Base-by-base conservation (phyloP, 1,140 invertebrate genomes). In the Fopius arisanus region DNA sequence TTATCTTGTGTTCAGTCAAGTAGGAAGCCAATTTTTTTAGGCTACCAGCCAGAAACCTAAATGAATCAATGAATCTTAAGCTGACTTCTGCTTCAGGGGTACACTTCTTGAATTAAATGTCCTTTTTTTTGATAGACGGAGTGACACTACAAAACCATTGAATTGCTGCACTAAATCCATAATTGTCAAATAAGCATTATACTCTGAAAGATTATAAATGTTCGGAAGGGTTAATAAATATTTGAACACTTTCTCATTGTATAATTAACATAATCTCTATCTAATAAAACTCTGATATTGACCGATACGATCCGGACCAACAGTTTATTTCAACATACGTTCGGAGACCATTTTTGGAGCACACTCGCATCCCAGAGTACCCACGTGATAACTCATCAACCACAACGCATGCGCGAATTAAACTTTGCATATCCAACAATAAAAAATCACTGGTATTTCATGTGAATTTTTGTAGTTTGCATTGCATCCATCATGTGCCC, bases 51-150 rank as follows among this genome's bases (percentile, higher is more conserved):
- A 54, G 12, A 26, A 54, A 37, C 78, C 67, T 78, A 83, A 84
- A 19, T 40, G 67, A 26, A 77, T 65, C 73, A 79, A 70, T 83
- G 79, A 69, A 75, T 69, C 66, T 69, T 74, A 79, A 74, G 81
- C 74, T 75, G 75, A 41, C 77, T 80, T 26, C 81, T 28, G 33
- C 21, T 54, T 19, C 1, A 31, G 37, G 14, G 41, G 33, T 7
- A 41, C 14, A n/a, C 21, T 43, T 43, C n/a, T 3, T 43, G n/a
- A 43, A 43, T n/a, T 3, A 68, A 72, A 21, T 65, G 12, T 43
- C 4, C 2, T 43, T 43, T 43, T 43, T 12, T 43, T 43, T 43
- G 14, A 3, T 43, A 43, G n/a, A 6, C 2, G 9, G 14, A 43
- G 40, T 12, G 14, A 43, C n/a, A 6, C n/a, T 6, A 43, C 9